Base-by-base conservation (phyloP, 2,888 invertebrate species). In the Hirtodrosophila alboralis region DNA sequence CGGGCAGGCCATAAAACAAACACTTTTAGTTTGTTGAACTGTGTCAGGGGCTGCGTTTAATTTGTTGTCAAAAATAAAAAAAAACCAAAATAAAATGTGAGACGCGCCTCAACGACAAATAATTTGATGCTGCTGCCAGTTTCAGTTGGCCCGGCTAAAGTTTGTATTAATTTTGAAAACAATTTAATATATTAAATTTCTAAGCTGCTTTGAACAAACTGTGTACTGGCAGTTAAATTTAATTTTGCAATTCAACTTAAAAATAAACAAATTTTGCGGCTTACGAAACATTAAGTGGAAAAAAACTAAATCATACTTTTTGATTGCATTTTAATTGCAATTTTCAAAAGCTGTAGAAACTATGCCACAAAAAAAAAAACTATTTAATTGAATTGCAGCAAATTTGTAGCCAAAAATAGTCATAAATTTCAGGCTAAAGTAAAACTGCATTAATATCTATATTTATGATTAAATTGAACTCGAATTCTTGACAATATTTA, bases 11-110 rank as follows among this genome's bases (percentile, higher is more conserved):
- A 85, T 83, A 85, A 83, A 85, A 67, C 75, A 85, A 85, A 71
- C 79, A 79, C 85, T 79, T 79, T 83, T 71, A 59, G 79, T 85
- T 79, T 85, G 83, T 79, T 79, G 79, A 79, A 79, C 79, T 79
- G 79, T 66, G 75, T 70, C 56, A 79, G 70, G 48, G 60, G 28
- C 77, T 57, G 66, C 64, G 34, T 65, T 75, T 81, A 79, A 84
- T 77, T 81, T 61, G 83, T 67, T 79, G 83, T 47, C 66, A 53
- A 59, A 52, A 64, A 21, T 3, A 21, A 51, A 37, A 37, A 37
- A n/a, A 3, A 37, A n/a, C n/a, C n/a, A 10, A 27, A 41, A 3
- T 12, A 43, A 12, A 40, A 36, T 62, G 56, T 36, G 38, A 30
- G 51, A 47, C 63, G 40, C 9, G 10, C n/a, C 8, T 5, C 26